These are phyloP conservation scores for Vesta saturnalis DNA, from an alignment of 2,888 invertebrate genomes.

Conservation along the genomic window DNA sequence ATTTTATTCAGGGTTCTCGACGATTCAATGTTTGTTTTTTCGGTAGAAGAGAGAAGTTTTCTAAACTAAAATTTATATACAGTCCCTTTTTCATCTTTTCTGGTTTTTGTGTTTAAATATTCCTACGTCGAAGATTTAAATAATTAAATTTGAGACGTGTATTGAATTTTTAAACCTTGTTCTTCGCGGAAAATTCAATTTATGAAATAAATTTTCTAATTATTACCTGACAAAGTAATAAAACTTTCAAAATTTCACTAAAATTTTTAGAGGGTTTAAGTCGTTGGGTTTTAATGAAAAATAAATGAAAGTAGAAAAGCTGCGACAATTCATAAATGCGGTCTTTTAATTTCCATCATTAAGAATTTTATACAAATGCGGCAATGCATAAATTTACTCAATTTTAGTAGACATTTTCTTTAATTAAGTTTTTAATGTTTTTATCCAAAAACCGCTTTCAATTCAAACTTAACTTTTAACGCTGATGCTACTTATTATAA, in stretches of 20 bases:
- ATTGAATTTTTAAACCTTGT: no score
- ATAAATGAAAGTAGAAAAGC: constrained; percentile 1
- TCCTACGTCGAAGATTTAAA: not conserved
- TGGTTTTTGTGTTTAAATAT: not conserved
- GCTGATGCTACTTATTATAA: not conserved
- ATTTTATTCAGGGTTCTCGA: constrained; percentile 38
- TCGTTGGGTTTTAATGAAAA: constrained; percentile 1
- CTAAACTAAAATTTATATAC: constrained; percentile 26
- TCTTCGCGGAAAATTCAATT: not conserved
- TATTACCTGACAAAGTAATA: not conserved
- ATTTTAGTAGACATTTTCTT: constrained; percentile 5
- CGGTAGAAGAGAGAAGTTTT: constrained; percentile 14
- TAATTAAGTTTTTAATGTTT: constrained; percentile 10
- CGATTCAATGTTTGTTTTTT: constrained; percentile 34
- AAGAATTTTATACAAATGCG: constrained; percentile 18
- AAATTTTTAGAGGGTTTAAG: constrained; percentile 4
- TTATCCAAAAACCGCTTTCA: not conserved
- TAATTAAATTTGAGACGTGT: not conserved
- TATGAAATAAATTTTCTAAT: not conserved
- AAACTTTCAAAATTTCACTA: constrained; percentile 2
- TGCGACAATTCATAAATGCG: constrained; percentile 10
- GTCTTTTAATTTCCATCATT: constrained; percentile 22
- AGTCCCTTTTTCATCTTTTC: no score
- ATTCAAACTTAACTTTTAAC: constrained; percentile 4
- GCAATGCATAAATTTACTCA: constrained; percentile 16